Conservation (phyloP, 1,140 invertebrate genomes). For the Brachystomella parvula region DNA sequence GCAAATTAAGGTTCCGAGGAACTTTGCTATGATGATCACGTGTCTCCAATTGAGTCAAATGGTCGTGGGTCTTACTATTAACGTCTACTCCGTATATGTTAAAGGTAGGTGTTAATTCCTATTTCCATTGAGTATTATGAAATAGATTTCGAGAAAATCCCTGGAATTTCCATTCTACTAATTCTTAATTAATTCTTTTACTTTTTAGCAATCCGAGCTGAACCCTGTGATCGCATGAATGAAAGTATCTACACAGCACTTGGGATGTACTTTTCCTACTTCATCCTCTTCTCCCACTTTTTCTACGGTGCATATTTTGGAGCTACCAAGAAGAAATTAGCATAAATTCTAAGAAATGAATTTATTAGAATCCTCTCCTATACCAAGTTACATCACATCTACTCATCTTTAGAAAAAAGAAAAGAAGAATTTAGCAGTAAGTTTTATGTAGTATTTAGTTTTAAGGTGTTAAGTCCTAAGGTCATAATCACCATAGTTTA, state of each 20-base stretch:
- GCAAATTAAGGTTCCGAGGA: constrained; percentile 29
- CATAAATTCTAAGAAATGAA: background rate
- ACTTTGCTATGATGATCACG: constrained; percentile 78
- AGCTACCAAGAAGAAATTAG: background rate
- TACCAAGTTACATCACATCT: too few species aligned
- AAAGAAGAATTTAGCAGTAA: background rate
- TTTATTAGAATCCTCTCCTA: background rate
- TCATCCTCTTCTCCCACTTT: constrained; percentile 79
- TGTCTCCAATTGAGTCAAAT: constrained; percentile 87
- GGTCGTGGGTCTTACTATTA: constrained; percentile 52
- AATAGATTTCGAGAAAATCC: too few species aligned
- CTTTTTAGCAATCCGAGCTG: background rate
- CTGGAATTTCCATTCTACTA: background rate
- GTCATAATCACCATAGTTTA: background rate
- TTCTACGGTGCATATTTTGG: constrained; percentile 76
- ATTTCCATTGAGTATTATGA: too few species aligned
- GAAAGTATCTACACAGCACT: constrained; percentile 64
- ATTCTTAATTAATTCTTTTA: background rate
- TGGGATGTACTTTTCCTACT: constrained; percentile 90
- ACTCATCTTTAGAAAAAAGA: background rate
- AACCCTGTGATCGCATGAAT: background rate
- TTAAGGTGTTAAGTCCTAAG: background rate
- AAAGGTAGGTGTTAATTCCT: constrained; percentile 29
- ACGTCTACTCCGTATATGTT: constrained; percentile 33
- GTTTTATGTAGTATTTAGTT: background rate